A percentile compares a stretch with the other conserved stretches of the same genome.
These are phyloP conservation scores for Falco biarmicus DNA, from an alignment of 2,797 vertebrate species.

Conservation along the genomic window DNA sequence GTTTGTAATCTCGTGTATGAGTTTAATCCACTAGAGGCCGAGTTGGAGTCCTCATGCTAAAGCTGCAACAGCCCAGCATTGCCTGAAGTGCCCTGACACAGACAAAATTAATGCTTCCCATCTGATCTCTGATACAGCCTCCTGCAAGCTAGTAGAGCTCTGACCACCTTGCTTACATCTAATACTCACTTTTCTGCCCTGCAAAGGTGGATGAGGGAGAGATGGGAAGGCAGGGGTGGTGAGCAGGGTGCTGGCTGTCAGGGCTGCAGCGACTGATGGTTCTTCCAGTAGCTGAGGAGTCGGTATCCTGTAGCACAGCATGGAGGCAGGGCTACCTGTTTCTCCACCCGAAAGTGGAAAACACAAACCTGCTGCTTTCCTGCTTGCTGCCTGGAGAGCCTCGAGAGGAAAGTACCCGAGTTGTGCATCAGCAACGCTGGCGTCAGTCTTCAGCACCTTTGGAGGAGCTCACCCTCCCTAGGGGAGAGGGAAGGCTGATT, in stretches of 20 bases:
- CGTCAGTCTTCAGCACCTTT: not conserved
- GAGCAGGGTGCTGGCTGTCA: not conserved
- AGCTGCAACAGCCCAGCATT: not conserved
- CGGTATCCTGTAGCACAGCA: not conserved
- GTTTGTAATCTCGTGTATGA: not conserved
- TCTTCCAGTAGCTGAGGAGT: not conserved
- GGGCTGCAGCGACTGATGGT: not conserved
- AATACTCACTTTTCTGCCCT: not conserved
- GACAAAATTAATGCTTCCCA: not conserved
- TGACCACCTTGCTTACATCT: not conserved
- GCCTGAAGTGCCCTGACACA: not conserved
- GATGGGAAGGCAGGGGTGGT: not conserved
- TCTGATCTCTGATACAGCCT: not conserved
- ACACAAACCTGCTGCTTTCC: not conserved
- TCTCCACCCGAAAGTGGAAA: not conserved
- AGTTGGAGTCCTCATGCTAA: not conserved
- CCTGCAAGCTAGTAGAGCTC: not conserved
- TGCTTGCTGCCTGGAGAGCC: not conserved
- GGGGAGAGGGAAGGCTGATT: not conserved
- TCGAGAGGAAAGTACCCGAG: rapidly evolving
- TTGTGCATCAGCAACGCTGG: not conserved
- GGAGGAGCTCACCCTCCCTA: not conserved
- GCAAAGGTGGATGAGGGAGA: not conserved
- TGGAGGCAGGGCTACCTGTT: not conserved
- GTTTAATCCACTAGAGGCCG: not conserved